These are phyloP conservation scores for Andrena cerasifolii DNA, from an alignment of 1,140 invertebrate genomes.

Conservation along the genomic window DNA sequence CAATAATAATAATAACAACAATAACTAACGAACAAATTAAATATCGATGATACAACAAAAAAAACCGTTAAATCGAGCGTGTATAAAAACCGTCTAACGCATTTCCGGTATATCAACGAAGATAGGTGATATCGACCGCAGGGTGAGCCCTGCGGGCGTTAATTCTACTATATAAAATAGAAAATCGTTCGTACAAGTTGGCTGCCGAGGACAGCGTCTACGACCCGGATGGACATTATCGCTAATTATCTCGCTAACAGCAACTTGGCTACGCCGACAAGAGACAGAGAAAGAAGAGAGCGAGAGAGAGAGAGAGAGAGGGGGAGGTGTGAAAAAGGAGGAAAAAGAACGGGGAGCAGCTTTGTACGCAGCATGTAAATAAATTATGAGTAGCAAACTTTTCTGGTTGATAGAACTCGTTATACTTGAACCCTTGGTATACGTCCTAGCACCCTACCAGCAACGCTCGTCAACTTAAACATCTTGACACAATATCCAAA, in stretches of 20 bases:
- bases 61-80: slow-evolving; percentile 38
- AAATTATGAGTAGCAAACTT: no score
- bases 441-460: no score
- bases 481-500: no score
- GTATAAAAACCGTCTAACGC: slow-evolving; percentile 36
- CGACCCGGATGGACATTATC: neutral
- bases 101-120: slow-evolving; percentile 16
- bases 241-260: slow-evolving; percentile 19
- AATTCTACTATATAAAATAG: slow-evolving; percentile 1
- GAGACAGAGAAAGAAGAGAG: neutral
- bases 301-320: neutral
- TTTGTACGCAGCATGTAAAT: no score
- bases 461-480: no score
- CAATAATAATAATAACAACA: slow-evolving; percentile 60
- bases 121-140: slow-evolving; percentile 14
- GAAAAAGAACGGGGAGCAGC: no score
- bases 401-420: no score
- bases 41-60: slow-evolving; percentile 51
- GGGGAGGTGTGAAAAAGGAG: no score
- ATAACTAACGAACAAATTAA: slow-evolving; percentile 61
- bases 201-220: neutral
- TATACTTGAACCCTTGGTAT: no score
- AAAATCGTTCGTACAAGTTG: neutral
- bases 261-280: neutral
- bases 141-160: neutral